These are phyloP conservation scores for Girardinus metallicus DNA, from an alignment of 2,797 vertebrate species.

Conservation along the genomic window DNA sequence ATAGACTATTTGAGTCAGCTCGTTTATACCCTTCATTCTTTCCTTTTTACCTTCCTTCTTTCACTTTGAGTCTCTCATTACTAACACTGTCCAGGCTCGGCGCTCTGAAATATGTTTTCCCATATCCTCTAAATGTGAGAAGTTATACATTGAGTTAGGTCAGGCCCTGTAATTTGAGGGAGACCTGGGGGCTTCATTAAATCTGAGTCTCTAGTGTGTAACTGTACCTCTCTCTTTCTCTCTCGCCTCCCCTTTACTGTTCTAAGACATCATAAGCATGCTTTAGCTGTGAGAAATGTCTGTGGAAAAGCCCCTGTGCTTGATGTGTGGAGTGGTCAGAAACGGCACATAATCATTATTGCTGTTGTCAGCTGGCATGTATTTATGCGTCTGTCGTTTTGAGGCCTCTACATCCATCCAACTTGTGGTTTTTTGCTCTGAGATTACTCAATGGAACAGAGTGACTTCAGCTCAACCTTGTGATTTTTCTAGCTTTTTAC, in stretches of 20 bases:
- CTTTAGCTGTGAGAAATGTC: constrained; percentile 47
- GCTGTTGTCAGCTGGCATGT: constrained; percentile 56
- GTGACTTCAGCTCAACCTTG: constrained; percentile 43
- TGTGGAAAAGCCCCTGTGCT: constrained; percentile 47
- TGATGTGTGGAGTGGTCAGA: constrained; percentile 33
- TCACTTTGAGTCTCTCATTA: constrained; percentile 21
- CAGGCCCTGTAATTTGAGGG: constrained; percentile 30
- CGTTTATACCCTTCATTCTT: constrained; percentile 39
- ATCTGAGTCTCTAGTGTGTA: constrained; percentile 9
- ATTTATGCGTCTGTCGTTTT: constrained; percentile 38
- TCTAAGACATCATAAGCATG: constrained; percentile 46
- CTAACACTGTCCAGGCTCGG: constrained; percentile 33
- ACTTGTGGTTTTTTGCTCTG: constrained; percentile 53
- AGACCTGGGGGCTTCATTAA: constrained; percentile 26
- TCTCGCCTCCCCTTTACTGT: constrained; percentile 24
- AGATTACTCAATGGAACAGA: constrained; percentile 55
- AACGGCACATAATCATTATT: constrained; percentile 45
- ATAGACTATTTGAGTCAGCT: constrained; percentile 39
- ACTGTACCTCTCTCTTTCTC: constrained; percentile 21
- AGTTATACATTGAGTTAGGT: constrained; percentile 40
- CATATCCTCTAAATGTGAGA: constrained; percentile 41
- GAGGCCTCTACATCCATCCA: constrained; percentile 36
- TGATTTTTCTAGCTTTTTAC: constrained; percentile 25
- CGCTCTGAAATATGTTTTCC: constrained; percentile 6
- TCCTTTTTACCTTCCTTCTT: constrained; percentile 24